phyloP scores from a whole-genome alignment of 2,888 invertebrate genomes.

The Leptothorax acervorum region DNA sequence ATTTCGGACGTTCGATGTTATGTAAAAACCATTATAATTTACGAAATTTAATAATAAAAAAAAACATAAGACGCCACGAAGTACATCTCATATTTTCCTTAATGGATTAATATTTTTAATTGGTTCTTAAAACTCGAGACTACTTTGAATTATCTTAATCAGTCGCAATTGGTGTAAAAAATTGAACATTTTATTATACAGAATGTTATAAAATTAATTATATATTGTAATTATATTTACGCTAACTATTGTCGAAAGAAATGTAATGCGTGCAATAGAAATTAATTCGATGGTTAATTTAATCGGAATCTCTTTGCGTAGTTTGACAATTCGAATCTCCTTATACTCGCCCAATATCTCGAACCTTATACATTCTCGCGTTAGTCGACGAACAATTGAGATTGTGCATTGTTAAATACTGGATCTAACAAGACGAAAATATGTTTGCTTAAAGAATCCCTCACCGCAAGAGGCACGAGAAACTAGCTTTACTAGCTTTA shows the following conservation, averaged over 20 bases:
- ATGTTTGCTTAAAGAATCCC: constrained; percentile 1
- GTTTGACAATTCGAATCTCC: not conserved
- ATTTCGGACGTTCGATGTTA: not conserved
- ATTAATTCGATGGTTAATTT: not conserved
- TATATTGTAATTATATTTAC: not conserved
- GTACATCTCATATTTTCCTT: not conserved
- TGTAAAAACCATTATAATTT: not conserved
- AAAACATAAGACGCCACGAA: too few species aligned
- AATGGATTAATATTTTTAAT: not conserved
- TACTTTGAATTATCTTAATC: not conserved
- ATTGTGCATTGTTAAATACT: not conserved
- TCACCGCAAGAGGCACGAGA: not conserved
- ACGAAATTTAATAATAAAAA: not conserved
- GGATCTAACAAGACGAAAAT: not conserved
- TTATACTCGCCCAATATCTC: not conserved
- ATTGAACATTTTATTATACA: not conserved
- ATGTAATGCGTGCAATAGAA: not conserved
- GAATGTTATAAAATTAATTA: not conserved
- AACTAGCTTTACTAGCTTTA: constrained; percentile 6
- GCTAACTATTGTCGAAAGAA: not conserved
- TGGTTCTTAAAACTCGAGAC: not conserved
- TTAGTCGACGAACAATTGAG: not conserved
- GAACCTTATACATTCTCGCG: not conserved
- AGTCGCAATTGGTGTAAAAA: not conserved
- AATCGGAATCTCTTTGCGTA: not conserved